Evolutionary conservation across 2,888 invertebrate species (phyloP).

Genomic region (Nemotelus nigrinus): DNA sequence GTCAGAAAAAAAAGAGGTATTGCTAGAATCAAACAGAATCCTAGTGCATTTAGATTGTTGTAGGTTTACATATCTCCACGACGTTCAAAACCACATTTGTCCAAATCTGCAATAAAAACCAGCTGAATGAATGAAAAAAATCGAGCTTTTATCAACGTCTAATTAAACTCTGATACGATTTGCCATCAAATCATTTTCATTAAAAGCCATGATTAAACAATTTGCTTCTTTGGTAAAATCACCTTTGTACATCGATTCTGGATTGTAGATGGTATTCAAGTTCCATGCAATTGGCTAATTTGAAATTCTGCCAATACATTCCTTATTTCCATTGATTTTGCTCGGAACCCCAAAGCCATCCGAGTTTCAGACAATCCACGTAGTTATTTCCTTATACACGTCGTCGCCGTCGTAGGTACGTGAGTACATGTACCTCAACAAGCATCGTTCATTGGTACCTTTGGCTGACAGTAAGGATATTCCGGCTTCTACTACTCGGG

Average conservation of each 20-base stretch:
- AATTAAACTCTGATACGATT: slow-evolving; percentile 18
- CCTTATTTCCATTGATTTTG: slow-evolving; percentile 19
- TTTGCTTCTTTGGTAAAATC: slow-evolving; percentile 16
- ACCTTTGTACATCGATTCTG: not conserved
- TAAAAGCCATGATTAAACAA: slow-evolving; percentile 41
- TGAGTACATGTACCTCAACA: slow-evolving; percentile 32
- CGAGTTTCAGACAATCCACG: slow-evolving; percentile 28
- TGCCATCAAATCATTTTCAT: slow-evolving; percentile 16
- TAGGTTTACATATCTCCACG: too few relatives aligned
- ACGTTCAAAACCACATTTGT: too few relatives aligned
- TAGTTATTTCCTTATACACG: slow-evolving; percentile 13
- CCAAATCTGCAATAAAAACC: too few relatives aligned
- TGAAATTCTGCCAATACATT: slow-evolving; percentile 37
- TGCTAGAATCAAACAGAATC: too few relatives aligned
- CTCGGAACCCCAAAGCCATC: slow-evolving; percentile 18
- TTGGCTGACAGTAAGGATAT: not conserved
- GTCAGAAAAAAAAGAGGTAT: too few relatives aligned
- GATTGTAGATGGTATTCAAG: slow-evolving; percentile 11
- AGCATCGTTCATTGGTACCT: slow-evolving; percentile 19
- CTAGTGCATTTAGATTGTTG: too few relatives aligned
- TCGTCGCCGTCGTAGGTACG: slow-evolving; percentile 16
- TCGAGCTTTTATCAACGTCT: not conserved
- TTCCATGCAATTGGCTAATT: slow-evolving; percentile 37
- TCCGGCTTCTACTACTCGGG: too few relatives aligned
- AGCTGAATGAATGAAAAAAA: too few relatives aligned